These are phyloP conservation scores for Lasioglossum oenotherae DNA, from an alignment of 2,888 invertebrate genomes.

Conservation along the genomic window DNA sequence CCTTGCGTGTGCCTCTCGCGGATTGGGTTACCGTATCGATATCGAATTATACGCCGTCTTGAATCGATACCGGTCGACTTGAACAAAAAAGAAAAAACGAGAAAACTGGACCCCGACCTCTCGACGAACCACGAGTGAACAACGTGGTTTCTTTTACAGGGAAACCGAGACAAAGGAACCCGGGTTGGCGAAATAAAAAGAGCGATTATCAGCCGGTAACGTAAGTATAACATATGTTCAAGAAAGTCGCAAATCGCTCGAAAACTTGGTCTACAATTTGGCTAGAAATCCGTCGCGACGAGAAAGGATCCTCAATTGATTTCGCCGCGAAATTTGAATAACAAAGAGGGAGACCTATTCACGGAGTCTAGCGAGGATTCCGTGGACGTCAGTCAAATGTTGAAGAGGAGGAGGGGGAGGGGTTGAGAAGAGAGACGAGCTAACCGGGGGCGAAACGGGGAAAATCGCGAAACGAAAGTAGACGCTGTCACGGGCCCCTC, in stretches of 20 bases:
- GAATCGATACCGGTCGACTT: slow-evolving; percentile 77
- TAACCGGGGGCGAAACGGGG: background rate
- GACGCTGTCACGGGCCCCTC: background rate
- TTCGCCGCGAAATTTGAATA: background rate
- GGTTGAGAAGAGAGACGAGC: background rate
- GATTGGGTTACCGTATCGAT: slow-evolving; percentile 81
- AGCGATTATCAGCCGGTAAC: background rate
- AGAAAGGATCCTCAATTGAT: background rate
- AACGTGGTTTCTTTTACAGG: background rate
- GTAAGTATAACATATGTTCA: background rate
- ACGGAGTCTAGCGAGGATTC: background rate
- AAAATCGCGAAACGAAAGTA: slow-evolving; percentile 4
- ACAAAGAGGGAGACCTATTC: background rate
- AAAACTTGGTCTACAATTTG: background rate
- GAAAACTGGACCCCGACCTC: slow-evolving; percentile 62
- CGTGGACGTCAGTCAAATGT: background rate
- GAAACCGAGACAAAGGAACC: slow-evolving; percentile 16
- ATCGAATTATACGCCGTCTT: slow-evolving; percentile 84
- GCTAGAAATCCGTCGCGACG: background rate
- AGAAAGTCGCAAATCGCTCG: background rate
- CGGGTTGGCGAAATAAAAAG: background rate
- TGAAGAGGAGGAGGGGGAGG: background rate
- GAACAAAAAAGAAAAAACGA: slow-evolving; percentile 39
- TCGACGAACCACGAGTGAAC: background rate
- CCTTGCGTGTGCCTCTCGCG: slow-evolving; percentile 64